A percentile compares a stretch with the other conserved stretches of the same genome.
phyloP scores from a whole-genome alignment of 2,113 vertebrate genomes.

The Pimephales promelas region DNA sequence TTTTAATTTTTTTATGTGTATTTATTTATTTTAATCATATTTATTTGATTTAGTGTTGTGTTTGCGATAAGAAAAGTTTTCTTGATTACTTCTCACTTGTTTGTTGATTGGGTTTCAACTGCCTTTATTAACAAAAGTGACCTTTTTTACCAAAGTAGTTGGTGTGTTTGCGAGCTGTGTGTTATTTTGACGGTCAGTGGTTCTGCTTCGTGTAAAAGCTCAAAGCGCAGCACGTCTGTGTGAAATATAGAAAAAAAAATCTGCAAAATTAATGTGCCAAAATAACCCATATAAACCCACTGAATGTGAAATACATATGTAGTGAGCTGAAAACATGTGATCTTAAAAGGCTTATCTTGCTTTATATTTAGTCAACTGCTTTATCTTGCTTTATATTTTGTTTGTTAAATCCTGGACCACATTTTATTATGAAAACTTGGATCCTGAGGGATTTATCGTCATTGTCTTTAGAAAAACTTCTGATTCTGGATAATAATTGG shows the following conservation, averaged over 20 bases:
- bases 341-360: background rate
- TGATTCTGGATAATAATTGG: background rate
- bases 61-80: background rate
- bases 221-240: background rate
- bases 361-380: constrained; percentile 26
- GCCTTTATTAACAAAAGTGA: constrained; percentile 27
- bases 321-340: background rate
- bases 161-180: background rate
- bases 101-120: constrained; percentile 11
- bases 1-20: background rate
- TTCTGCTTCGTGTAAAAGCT: background rate
- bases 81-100: background rate
- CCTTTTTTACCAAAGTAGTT: constrained; percentile 1
- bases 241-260: background rate
- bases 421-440: constrained; percentile 8
- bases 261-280: background rate
- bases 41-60: background rate
- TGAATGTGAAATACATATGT: background rate
- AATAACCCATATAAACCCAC: background rate
- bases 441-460: constrained; percentile 32
- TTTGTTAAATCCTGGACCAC: background rate
- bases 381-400: constrained; percentile 13
- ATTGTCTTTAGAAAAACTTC: constrained; percentile 40
- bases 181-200: background rate
- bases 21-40: constrained; percentile 7